A percentile compares a stretch with the other conserved stretches of the same genome.
These are phyloP conservation scores for Zapus hudsonius DNA, from an alignment of 2,113 vertebrate genomes.

Conservation along the genomic window DNA sequence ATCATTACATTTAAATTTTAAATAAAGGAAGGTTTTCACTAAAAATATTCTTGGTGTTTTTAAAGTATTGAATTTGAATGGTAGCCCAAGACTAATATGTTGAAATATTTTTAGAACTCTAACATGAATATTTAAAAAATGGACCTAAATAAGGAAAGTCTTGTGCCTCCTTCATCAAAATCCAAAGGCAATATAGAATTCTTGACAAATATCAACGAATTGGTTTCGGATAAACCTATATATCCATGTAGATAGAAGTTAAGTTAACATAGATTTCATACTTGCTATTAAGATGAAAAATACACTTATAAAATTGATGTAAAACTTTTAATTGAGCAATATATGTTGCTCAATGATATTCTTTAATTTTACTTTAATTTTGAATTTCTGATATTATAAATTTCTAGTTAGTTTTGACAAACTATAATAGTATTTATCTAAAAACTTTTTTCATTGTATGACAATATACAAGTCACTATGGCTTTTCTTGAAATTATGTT, in stretches of 20 bases:
- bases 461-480: background rate
- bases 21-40: constrained; percentile 24
- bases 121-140: constrained; percentile 65
- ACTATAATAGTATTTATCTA: too few species aligned
- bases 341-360: too few species aligned
- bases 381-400: background rate
- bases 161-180: constrained; percentile 20
- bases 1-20: constrained; percentile 14
- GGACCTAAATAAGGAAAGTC: constrained; percentile 58
- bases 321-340: too few species aligned
- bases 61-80: background rate
- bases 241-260: background rate
- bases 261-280: background rate
- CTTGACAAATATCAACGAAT: background rate
- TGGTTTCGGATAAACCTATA: background rate
- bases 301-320: too few species aligned
- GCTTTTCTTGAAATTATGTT: background rate
- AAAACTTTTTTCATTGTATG: too few species aligned
- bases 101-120: constrained; percentile 52
- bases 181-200: constrained; percentile 49
- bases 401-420: too few species aligned
- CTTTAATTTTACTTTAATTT: too few species aligned
- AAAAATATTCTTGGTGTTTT: constrained; percentile 22
- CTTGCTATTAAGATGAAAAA: too few species aligned
- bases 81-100: constrained; percentile 41